phyloP scores from a whole-genome alignment of 2,888 invertebrate genomes.

The Ametastegia equiseti region DNA sequence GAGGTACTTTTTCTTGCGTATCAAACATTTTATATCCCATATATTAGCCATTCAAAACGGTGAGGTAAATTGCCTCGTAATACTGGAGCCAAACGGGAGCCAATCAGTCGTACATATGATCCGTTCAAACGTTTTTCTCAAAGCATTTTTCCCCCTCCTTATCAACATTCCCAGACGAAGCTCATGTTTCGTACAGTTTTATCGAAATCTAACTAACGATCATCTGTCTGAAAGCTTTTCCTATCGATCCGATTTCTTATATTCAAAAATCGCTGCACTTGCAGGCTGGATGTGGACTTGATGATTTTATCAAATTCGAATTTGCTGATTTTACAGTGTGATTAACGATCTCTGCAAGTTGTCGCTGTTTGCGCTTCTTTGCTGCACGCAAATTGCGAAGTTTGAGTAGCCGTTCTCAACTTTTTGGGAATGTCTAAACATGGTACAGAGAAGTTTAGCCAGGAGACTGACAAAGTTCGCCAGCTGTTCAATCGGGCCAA shows the following conservation, averaged over 20 bases:
- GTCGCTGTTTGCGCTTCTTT: too few species aligned
- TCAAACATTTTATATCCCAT: not conserved
- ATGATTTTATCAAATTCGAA: not conserved
- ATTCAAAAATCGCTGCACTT: too few species aligned
- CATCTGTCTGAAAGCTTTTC: not conserved
- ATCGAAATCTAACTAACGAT: too few species aligned
- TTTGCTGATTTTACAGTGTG: not conserved
- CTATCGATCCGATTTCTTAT: not conserved
- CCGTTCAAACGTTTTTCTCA: too few species aligned
- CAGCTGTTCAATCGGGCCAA: not conserved
- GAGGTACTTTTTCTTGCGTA: not conserved
- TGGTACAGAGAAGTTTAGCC: too few species aligned
- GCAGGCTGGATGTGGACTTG: not conserved
- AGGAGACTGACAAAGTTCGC: not conserved
- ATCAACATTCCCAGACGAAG: too few species aligned
- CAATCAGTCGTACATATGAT: not conserved
- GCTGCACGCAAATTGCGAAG: not conserved
- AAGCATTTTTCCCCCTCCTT: too few species aligned
- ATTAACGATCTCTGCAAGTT: constrained; percentile 1
- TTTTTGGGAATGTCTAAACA: too few species aligned
- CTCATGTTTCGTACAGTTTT: too few species aligned
- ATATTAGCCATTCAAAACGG: not conserved
- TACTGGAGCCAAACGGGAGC: not conserved
- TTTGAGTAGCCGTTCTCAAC: not conserved
- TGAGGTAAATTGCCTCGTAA: not conserved